Percentiles rank a stretch among this genome's conserved stretches.
These are phyloP conservation scores for Achroia grisella DNA, from an alignment of 1,140 invertebrate genomes.

Conservation along the genomic window DNA sequence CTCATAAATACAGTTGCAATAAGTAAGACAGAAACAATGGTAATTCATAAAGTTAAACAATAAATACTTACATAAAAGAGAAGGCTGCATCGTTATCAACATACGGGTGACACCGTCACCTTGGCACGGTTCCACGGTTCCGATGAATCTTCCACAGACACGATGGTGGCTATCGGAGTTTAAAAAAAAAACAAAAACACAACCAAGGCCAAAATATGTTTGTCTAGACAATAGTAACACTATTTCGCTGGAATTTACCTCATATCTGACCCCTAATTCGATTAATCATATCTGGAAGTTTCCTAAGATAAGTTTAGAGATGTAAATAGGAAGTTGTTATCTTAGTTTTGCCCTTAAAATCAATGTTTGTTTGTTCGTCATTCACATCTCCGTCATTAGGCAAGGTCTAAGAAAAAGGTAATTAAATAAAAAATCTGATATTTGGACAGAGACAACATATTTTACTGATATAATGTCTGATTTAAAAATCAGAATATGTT, in stretches of 20 bases:
- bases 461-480: too few relatives aligned
- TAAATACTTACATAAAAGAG: conserved; percentile 7
- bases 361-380: too few relatives aligned
- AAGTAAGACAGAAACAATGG: conserved; percentile 3
- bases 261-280: too few relatives aligned
- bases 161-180: conserved; percentile 24
- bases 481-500: too few relatives aligned
- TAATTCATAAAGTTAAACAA: conserved; percentile 7
- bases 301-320: background rate
- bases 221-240: conserved; percentile 13
- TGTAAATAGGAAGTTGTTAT: background rate
- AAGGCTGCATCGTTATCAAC: conserved; percentile 50
- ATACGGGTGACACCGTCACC: conserved; percentile 51
- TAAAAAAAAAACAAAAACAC: conserved; percentile 19
- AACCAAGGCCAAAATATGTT: conserved; percentile 39
- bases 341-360: background rate
- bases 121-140: conserved; percentile 51
- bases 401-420: too few relatives aligned
- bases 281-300: too few relatives aligned
- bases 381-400: too few relatives aligned
- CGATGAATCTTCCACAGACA: conserved; percentile 29
- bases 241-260: too few relatives aligned
- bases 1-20: background rate
- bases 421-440: too few relatives aligned
- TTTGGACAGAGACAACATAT: too few relatives aligned